These are phyloP conservation scores for Gyrodactylus bullatarudis DNA, from an alignment of 1,140 invertebrate species.

Conservation along the genomic window DNA sequence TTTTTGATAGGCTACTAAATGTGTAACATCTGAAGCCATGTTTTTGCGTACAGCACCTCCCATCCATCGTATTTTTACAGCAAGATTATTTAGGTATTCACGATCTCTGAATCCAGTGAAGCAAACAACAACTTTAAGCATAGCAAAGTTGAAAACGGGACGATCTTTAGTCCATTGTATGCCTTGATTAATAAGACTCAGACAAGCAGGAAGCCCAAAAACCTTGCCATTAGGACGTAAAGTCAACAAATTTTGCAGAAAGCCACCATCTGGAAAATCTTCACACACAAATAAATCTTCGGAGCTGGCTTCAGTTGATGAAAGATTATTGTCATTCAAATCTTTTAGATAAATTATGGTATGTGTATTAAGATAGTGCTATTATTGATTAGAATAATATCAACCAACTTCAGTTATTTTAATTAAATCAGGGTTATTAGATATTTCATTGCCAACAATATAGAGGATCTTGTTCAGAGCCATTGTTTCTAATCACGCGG, in stretches of 20 bases:
- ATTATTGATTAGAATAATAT: not conserved
- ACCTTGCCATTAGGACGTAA: not conserved
- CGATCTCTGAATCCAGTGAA: not conserved
- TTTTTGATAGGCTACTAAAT: not conserved
- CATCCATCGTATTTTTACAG: not conserved
- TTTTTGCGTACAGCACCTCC: not conserved
- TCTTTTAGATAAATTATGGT: not conserved
- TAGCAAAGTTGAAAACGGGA: not conserved
- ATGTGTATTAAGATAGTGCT: not conserved
- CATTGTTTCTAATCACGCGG: not conserved
- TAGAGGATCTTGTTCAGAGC: not conserved
- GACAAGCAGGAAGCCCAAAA: not conserved
- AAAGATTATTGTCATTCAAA: not conserved
- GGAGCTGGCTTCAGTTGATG: not conserved
- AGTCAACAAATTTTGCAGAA: not conserved
- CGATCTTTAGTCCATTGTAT: not conserved
- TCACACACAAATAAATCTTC: not conserved
- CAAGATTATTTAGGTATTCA: not conserved
- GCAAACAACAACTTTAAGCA: not conserved
- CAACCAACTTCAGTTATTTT: not conserved
- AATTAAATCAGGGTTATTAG: not conserved
- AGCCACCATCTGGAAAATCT: not conserved
- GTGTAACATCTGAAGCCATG: not conserved
- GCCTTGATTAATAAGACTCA: not conserved
- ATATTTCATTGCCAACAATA: not conserved